Evolutionary conservation across 2,888 invertebrate species (phyloP).

Genomic region (Hyalella azteca): DNA sequence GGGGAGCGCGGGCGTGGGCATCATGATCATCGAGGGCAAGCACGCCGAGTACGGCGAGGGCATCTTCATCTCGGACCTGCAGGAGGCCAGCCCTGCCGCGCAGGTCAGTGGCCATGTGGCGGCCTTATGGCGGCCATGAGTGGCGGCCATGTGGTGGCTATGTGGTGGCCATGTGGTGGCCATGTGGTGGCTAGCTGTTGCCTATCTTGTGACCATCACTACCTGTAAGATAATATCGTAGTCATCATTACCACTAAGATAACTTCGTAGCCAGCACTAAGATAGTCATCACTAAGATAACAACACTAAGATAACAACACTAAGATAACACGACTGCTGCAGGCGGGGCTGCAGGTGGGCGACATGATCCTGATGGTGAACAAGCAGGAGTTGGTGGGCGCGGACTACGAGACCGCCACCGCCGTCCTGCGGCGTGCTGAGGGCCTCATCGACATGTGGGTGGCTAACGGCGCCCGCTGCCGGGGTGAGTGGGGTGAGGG

Average conservation of each 20-base stretch:
- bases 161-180: neutral
- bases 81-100: conserved; percentile 87
- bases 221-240: neutral
- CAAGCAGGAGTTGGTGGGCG: conserved; percentile 84
- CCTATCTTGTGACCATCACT: neutral
- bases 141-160: neutral
- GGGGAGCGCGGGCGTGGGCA: conserved; percentile 82
- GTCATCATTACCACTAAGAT: neutral
- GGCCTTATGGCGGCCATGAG: neutral
- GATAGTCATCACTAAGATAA: too few species aligned
- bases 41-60: conserved; percentile 90
- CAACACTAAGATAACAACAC: too few species aligned
- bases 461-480: conserved; percentile 77
- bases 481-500: neutral
- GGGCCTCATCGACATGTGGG: conserved; percentile 81
- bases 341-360: conserved; percentile 93
- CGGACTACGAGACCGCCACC: conserved; percentile 79
- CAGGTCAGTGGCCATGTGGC: conserved; percentile 68
- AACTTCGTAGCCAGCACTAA: too few species aligned
- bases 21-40: conserved; percentile 94
- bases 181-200: too few species aligned
- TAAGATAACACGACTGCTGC: too few species aligned
- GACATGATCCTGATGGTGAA: conserved; percentile 97
- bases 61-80: conserved; percentile 91
- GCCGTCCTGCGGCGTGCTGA: conserved; percentile 80